Evolutionary conservation across 2,797 vertebrate species (phyloP).

Genomic region (Acipenser oxyrinchus): DNA sequence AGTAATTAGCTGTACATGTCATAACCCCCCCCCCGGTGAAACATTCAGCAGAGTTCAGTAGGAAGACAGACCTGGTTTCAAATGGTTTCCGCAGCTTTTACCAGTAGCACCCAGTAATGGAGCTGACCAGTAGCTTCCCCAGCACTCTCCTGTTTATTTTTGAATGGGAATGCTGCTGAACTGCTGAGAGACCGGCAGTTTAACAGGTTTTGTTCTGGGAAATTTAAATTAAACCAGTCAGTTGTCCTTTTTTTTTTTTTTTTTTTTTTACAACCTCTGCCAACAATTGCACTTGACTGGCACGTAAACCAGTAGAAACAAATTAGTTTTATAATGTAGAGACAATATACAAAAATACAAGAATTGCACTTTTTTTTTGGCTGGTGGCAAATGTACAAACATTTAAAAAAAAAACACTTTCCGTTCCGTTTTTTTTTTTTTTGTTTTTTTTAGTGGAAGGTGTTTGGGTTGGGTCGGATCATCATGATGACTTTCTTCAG

Average conservation of each 20-base stretch:
- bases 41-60: no score
- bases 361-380: constrained; percentile 16
- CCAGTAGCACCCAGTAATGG: neutral
- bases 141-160: neutral
- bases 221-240: no score
- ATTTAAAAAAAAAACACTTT: neutral
- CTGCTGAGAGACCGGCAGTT: neutral
- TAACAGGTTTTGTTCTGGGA: no score
- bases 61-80: neutral
- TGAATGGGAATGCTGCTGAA: neutral
- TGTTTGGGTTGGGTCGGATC: constrained; percentile 97
- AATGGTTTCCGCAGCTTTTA: neutral
- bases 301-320: no score
- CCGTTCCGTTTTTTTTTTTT: constrained; percentile 6
- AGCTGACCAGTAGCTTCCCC: neutral
- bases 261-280: no score
- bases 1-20: no score
- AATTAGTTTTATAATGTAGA: neutral
- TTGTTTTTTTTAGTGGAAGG: constrained; percentile 71
- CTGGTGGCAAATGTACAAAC: neutral
- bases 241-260: no score
- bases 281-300: no score
- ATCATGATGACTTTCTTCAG: constrained; percentile 83
- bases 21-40: no score
- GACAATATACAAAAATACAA: constrained; percentile 1